Percentiles rank a stretch among this genome's conserved stretches.
These are phyloP conservation scores for Pholis gunnellus DNA, from an alignment of 2,113 vertebrate genomes.

Conservation along the genomic window DNA sequence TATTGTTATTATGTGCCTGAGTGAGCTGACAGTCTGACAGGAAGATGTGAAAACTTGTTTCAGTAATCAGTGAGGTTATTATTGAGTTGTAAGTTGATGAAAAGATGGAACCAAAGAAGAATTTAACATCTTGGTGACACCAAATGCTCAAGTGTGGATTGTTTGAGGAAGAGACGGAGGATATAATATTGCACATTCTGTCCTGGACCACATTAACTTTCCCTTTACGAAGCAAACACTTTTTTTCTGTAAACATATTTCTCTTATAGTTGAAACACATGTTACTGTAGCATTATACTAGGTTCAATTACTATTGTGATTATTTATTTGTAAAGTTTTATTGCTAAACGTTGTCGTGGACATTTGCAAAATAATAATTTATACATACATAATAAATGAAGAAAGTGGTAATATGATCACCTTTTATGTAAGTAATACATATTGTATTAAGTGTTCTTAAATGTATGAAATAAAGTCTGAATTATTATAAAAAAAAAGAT, in stretches of 20 bases:
- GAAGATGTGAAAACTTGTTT: slow-evolving; percentile 1
- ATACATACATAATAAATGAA: slow-evolving; percentile 6
- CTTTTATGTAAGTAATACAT: slow-evolving; percentile 49
- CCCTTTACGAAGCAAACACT: neutral
- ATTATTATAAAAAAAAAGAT: slow-evolving; percentile 12
- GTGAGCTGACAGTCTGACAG: neutral
- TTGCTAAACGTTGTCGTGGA: neutral
- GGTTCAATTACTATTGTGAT: slow-evolving; percentile 29
- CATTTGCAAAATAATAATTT: slow-evolving; percentile 16
- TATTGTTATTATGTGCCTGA: neutral
- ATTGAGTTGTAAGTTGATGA: neutral
- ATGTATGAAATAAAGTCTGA: slow-evolving; percentile 16
- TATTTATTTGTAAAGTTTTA: slow-evolving; percentile 57
- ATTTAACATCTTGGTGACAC: neutral
- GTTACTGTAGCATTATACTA: neutral
- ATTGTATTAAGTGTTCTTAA: slow-evolving; percentile 44
- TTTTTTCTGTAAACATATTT: neutral
- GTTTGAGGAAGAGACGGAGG: neutral
- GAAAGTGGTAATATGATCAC: slow-evolving; percentile 32
- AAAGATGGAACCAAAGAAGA: neutral
- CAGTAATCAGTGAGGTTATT: neutral
- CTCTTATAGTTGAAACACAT: neutral
- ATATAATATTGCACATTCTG: neutral
- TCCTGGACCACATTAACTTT: neutral
- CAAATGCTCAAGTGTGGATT: neutral